A percentile compares a stretch with the other conserved stretches of the same genome.
These are phyloP conservation scores for Oxystoma pomonae DNA, from an alignment of 2,888 invertebrate species.

Conservation along the genomic window DNA sequence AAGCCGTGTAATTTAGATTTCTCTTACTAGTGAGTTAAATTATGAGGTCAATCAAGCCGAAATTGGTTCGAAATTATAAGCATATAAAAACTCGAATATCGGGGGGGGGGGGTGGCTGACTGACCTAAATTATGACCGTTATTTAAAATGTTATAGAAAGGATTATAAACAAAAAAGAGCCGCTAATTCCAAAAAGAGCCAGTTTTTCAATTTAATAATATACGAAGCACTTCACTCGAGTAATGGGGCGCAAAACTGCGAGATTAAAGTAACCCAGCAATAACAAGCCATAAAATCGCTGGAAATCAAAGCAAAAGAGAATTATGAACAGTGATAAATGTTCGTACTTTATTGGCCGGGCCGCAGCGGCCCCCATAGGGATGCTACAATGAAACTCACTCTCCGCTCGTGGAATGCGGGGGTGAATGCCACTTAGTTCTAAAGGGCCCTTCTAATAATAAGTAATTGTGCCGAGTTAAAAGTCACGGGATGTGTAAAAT, in stretches of 20 bases:
- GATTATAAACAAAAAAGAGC: too few species aligned
- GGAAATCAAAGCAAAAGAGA: slow-evolving; percentile 28
- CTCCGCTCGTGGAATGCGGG: slow-evolving; percentile 39
- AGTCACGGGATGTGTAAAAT: slow-evolving; percentile 26
- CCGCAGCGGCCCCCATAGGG: slow-evolving; percentile 34
- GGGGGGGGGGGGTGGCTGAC: too few species aligned
- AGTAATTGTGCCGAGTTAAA: slow-evolving; percentile 27
- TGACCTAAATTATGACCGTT: too few species aligned
- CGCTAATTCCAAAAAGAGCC: too few species aligned
- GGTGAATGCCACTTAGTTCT: slow-evolving; percentile 34
- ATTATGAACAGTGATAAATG: slow-evolving; percentile 42
- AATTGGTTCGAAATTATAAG: too few species aligned
- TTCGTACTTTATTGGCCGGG: slow-evolving; percentile 36
- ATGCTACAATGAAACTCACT: slow-evolving; percentile 44
- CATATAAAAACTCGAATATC: too few species aligned
- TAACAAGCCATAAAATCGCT: slow-evolving; percentile 25
- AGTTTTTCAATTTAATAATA: too few species aligned
- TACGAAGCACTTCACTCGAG: too few species aligned
- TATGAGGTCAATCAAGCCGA: too few species aligned
- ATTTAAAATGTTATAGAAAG: too few species aligned
- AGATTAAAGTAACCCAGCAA: slow-evolving; percentile 11
- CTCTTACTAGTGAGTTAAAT: too few species aligned
- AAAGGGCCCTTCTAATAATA: slow-evolving; percentile 21
- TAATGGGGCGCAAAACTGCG: neutral
- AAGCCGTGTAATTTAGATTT: too few species aligned